A percentile compares a stretch with the other conserved stretches of the same genome.
These are phyloP conservation scores for Agelaius tricolor DNA, from an alignment of 2,113 vertebrate species.

Conservation along the genomic window DNA sequence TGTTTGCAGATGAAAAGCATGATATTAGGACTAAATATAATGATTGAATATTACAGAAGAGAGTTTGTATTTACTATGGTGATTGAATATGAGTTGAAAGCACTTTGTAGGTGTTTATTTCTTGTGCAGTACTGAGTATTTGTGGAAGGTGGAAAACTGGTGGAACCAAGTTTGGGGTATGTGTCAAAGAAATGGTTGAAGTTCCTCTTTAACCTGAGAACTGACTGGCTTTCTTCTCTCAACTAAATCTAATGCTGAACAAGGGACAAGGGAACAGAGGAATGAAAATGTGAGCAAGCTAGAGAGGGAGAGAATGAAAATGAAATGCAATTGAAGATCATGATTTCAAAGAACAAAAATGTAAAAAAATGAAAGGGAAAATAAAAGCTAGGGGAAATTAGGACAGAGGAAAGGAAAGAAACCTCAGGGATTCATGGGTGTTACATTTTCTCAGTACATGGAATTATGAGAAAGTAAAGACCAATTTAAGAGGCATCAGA, in stretches of 20 bases:
- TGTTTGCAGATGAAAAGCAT: slow-evolving; percentile 55
- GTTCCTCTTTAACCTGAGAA: not conserved
- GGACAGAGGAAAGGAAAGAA: not conserved
- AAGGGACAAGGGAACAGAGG: not conserved
- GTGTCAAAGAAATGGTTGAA: not conserved
- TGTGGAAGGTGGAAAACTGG: not conserved
- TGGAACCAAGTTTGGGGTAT: not conserved
- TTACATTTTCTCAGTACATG: not conserved
- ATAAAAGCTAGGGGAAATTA: not conserved
- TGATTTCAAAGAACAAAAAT: not conserved
- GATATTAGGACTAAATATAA: slow-evolving; percentile 62
- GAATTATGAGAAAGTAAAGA: slow-evolving; percentile 7
- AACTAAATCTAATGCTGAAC: not conserved
- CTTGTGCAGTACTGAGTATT: not conserved
- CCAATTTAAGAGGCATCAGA: not conserved
- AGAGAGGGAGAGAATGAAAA: not conserved
- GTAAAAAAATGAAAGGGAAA: not conserved
- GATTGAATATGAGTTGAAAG: not conserved
- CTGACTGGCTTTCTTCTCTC: not conserved
- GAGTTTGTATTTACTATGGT: slow-evolving; percentile 28
- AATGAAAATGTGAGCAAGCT: not conserved
- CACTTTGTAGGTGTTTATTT: not conserved
- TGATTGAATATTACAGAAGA: slow-evolving; percentile 51
- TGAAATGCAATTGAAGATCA: not conserved
- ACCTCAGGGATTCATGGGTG: not conserved